Evolutionary conservation across 2,797 vertebrate species (phyloP).

Genomic region (Gobionotothen gibberifrons): DNA sequence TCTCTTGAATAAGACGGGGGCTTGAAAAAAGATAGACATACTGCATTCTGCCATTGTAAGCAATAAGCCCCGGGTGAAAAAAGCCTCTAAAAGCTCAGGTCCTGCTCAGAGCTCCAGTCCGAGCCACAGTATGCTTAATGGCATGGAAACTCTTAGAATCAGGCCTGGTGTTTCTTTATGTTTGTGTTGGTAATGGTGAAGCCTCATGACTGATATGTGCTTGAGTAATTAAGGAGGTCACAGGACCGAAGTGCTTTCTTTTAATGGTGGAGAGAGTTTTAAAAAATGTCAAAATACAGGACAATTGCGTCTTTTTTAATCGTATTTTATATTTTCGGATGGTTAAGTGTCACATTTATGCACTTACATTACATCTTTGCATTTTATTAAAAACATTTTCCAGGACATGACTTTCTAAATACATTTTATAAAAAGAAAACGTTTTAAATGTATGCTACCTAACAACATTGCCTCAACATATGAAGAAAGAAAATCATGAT

Average conservation of each 20-base stretch:
- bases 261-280: neutral
- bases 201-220: slow-evolving; percentile 37
- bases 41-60: slow-evolving; percentile 70
- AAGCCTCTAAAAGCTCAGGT: slow-evolving; percentile 77
- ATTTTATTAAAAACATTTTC: neutral
- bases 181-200: slow-evolving; percentile 62
- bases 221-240: slow-evolving; percentile 69
- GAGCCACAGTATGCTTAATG: slow-evolving; percentile 67
- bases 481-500: neutral
- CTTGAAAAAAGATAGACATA: slow-evolving; percentile 38
- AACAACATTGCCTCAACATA: neutral
- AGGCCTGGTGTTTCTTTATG: slow-evolving; percentile 46
- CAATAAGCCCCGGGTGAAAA: slow-evolving; percentile 75
- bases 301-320: neutral
- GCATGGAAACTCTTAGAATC: slow-evolving; percentile 69
- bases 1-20: slow-evolving; percentile 54
- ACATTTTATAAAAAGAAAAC: no score
- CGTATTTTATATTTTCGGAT: neutral
- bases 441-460: slow-evolving; percentile 4
- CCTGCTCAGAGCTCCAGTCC: slow-evolving; percentile 59
- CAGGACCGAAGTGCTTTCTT: slow-evolving; percentile 7
- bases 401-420: neutral
- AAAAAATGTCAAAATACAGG: neutral
- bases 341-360: neutral
- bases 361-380: neutral